A percentile compares a stretch with the other conserved stretches of the same genome.
phyloP scores from a whole-genome alignment of 2,888 invertebrate genomes.

The Leptothorax acervorum region DNA sequence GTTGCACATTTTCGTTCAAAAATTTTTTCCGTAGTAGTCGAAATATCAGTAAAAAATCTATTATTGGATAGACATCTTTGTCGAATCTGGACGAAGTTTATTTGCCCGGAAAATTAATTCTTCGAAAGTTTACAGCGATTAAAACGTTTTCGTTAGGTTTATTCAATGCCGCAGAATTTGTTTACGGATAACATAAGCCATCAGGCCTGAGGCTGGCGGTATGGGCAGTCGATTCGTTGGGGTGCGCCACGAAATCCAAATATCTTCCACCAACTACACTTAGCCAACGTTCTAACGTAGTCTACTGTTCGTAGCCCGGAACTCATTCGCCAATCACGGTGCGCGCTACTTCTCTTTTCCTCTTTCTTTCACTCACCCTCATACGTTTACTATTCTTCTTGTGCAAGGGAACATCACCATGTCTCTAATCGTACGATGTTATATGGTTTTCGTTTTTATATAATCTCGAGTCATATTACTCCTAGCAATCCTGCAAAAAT shows the following conservation, averaged over 20 bases:
- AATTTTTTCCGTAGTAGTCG: slow-evolving; percentile 11
- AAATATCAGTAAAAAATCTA: slow-evolving; percentile 9
- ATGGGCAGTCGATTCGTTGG: slow-evolving; percentile 57
- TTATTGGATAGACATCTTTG: not conserved
- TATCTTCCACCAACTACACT: slow-evolving; percentile 61
- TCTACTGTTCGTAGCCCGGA: slow-evolving; percentile 58
- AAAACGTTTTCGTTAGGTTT: slow-evolving; percentile 43
- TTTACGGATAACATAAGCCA: slow-evolving; percentile 48
- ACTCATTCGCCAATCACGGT: slow-evolving; percentile 69
- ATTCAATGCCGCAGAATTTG: slow-evolving; percentile 32
- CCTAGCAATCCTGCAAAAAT: not conserved
- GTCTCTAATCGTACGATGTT: slow-evolving; percentile 35
- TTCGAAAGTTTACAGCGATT: slow-evolving; percentile 37
- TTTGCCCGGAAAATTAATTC: not conserved
- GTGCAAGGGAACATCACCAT: slow-evolving; percentile 29
- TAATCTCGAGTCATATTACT: slow-evolving; percentile 16
- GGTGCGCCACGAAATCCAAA: slow-evolving; percentile 68
- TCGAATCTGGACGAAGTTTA: not conserved
- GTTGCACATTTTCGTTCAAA: not conserved
- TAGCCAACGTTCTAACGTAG: slow-evolving; percentile 57
- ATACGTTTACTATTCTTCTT: slow-evolving; percentile 12
- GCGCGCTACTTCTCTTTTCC: slow-evolving; percentile 43
- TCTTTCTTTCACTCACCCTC: slow-evolving; percentile 18
- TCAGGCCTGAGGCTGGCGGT: slow-evolving; percentile 50
- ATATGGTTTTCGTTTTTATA: slow-evolving; percentile 15